Evolutionary conservation across 2,113 vertebrate species (phyloP), one percentile per base, ranked within the genome.

Genomic region (Formicarius rufipectus): DNA sequence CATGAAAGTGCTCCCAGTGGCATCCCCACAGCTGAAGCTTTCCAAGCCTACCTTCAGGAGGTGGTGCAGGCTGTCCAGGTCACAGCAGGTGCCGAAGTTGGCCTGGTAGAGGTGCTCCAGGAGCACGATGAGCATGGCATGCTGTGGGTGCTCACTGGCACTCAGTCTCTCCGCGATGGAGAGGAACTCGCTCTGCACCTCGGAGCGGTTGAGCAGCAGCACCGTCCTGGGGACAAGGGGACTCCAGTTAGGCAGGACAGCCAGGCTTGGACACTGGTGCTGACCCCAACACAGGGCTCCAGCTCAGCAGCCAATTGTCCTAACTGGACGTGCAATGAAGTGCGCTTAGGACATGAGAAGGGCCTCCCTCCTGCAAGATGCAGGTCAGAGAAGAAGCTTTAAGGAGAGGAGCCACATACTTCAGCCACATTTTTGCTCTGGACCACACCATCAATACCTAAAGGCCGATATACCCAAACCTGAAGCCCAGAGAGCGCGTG

Each of bases 21-120:
- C 59, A 14, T 3, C 35, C 37, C 20, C 2, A 0, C 35, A 35
- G 27, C 0, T 0, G 1, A 55, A 28, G 6, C 35, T 9, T 66
- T 31, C 52, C 3, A 0, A 28, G 45, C 84, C 64, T 97, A 99
- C 99, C 98, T 99, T 98, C 82, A 99, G 98, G 58, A 95, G 90
- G 47, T 30, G 74, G 40, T 97, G 98, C 78, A 99, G 97, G 66
- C 91, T 85, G 0, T 83, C 93, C n/a, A 99, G 97, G 55, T 99
- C 97, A 3, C 98, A 99, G 87, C 87, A 90, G 87, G 98, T 95
- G 50, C 99, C 99, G 0, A 99, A 98, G 58, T 92, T 98, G 67
- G 99, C 98, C 98, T 99, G 99, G 97, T 98, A 99, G 91, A 98
- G 98, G 5, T 99, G 99, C 90, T 99, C 97, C 39, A 99, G 98